phyloP scores from a whole-genome alignment of 2,113 vertebrate genomes.

The Thamnophis sirtalis region DNA sequence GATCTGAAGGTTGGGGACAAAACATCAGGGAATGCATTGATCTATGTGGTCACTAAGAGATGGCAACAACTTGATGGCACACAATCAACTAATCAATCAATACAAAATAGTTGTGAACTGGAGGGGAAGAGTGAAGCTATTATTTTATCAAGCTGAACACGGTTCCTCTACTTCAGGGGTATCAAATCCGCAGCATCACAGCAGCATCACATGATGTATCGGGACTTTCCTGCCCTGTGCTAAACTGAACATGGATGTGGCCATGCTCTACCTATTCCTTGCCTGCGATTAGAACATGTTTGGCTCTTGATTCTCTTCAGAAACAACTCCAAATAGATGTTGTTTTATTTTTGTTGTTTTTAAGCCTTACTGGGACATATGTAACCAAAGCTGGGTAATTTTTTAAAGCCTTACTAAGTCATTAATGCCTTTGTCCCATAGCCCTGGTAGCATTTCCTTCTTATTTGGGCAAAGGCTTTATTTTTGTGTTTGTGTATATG shows the following conservation, averaged over 20 bases:
- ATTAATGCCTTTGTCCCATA: not conserved
- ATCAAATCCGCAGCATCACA: no score
- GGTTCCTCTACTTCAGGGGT: no score
- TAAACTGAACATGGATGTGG: no score
- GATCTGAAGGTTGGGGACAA: not conserved
- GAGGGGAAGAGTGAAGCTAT: not conserved
- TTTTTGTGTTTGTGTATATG: not conserved
- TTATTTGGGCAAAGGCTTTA: not conserved
- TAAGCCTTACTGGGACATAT: not conserved
- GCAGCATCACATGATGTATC: no score
- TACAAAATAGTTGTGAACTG: not conserved
- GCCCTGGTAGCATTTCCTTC: not conserved
- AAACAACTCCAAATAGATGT: not conserved
- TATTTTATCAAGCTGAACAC: not conserved
- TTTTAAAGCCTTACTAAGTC: not conserved
- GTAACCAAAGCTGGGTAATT: not conserved
- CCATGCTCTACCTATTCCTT: not conserved
- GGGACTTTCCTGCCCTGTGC: no score
- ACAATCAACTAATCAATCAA: not conserved
- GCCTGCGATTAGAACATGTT: not conserved
- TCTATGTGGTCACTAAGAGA: not conserved
- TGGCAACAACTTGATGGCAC: not conserved
- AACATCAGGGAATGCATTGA: not conserved
- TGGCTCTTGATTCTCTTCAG: not conserved
- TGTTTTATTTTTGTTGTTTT: not conserved